Evolutionary conservation across 2,797 vertebrate species (phyloP).

Genomic region (Crenichthys baileyi): DNA sequence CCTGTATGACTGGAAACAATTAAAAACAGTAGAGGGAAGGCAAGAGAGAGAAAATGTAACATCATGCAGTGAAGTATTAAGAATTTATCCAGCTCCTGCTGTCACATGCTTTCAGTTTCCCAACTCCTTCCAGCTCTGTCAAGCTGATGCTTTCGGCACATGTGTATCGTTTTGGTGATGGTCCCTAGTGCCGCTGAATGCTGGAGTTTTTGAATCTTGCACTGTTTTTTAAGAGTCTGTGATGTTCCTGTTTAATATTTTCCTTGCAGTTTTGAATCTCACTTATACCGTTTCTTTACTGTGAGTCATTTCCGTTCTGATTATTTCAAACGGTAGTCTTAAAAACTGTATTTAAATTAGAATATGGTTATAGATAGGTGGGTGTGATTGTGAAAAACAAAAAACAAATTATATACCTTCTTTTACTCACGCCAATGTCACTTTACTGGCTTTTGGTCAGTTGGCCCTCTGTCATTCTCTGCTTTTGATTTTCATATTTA

Average conservation of each 20-base stretch:
- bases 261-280: background rate
- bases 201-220: slow-evolving; percentile 23
- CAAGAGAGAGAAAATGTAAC: slow-evolving; percentile 40
- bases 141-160: slow-evolving; percentile 33
- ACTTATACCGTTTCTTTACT: background rate
- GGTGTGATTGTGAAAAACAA: background rate
- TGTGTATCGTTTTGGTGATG: slow-evolving; percentile 28
- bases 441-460: background rate
- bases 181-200: slow-evolving; percentile 22
- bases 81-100: slow-evolving; percentile 63
- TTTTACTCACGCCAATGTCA: background rate
- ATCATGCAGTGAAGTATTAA: slow-evolving; percentile 63
- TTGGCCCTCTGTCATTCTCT: background rate
- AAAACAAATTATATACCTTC: background rate
- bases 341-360: background rate
- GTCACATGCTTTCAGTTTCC: slow-evolving; percentile 44
- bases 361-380: background rate
- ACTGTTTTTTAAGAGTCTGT: slow-evolving; percentile 15
- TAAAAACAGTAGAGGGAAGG: slow-evolving; percentile 38
- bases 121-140: slow-evolving; percentile 41
- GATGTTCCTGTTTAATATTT: slow-evolving; percentile 10
- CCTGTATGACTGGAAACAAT: slow-evolving; percentile 53
- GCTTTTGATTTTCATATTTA: background rate
- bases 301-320: background rate
- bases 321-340: background rate